Conservation (phyloP, 35 echinoderm and acorn worm species). For the Hemicentrotus pulcherrimus region DNA sequence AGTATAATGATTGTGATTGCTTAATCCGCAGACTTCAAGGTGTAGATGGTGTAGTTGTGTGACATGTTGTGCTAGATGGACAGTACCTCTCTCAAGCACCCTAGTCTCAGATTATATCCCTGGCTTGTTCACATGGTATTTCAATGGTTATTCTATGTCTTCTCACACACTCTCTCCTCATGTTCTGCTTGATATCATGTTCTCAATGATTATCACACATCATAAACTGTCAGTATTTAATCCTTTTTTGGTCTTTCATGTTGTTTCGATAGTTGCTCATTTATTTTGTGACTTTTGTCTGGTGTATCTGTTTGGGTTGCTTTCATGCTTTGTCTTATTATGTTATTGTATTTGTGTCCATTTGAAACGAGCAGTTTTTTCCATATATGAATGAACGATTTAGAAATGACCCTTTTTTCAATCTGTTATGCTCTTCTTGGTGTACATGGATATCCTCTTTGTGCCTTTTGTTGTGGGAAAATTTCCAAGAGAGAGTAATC, state of each 20-base stretch:
- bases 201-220: background rate
- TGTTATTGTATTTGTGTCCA: background rate
- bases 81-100: background rate
- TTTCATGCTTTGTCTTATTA: background rate
- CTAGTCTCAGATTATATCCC: background rate
- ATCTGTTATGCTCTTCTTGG: background rate
- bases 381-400: background rate
- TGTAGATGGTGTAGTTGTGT: slow-evolving; percentile 10
- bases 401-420: background rate
- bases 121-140: slow-evolving; percentile 10
- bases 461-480: no score
- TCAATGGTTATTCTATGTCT: background rate
- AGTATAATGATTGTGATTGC: slow-evolving; percentile 66
- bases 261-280: background rate
- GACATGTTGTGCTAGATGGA: background rate
- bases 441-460: background rate
- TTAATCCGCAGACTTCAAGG: background rate
- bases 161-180: background rate
- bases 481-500: background rate
- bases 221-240: background rate
- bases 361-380: no score
- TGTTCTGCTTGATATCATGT: background rate
- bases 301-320: background rate
- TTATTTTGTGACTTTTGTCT: background rate
- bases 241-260: background rate